phyloP scores from a whole-genome alignment of 2,797 vertebrate species.

The Microctenopoma stevenorrisi region DNA sequence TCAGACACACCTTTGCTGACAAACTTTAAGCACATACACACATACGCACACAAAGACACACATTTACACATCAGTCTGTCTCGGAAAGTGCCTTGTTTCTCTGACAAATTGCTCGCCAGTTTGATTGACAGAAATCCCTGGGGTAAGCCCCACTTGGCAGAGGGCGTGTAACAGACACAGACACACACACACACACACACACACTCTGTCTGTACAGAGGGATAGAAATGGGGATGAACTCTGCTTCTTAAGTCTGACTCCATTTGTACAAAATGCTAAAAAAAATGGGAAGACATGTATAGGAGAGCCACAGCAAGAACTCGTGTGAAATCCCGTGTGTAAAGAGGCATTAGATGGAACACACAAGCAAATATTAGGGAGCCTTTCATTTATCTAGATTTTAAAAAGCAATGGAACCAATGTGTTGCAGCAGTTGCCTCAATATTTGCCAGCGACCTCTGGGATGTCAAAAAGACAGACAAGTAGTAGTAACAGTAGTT shows the following conservation, averaged over 20 bases:
- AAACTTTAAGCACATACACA: background rate
- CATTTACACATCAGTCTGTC: constrained; percentile 32
- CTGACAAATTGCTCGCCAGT: constrained; percentile 61
- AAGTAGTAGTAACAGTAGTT: background rate
- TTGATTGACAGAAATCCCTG: constrained; percentile 66
- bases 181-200: constrained; percentile 15
- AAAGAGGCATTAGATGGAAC: background rate
- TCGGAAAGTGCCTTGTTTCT: constrained; percentile 56
- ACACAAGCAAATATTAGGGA: background rate
- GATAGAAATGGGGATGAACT: constrained; percentile 19
- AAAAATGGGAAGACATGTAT: constrained; percentile 18
- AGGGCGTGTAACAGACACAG: constrained; percentile 1
- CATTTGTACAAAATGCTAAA: constrained; percentile 43
- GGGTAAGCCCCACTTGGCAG: constrained; percentile 46
- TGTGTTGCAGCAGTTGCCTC: background rate
- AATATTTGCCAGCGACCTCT: background rate
- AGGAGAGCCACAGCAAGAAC: constrained; percentile 27
- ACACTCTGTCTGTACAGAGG: constrained; percentile 19
- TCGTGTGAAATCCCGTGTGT: background rate
- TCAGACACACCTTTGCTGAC: background rate
- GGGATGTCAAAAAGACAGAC: background rate
- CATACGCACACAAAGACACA: background rate
- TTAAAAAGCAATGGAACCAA: background rate
- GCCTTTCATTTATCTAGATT: constrained; percentile 5
- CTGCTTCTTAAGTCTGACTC: constrained; percentile 44